Percentiles rank a stretch among this genome's conserved stretches.
Conservation (phyloP, 2,113 vertebrate genomes). For the Zosterops lateralis region DNA sequence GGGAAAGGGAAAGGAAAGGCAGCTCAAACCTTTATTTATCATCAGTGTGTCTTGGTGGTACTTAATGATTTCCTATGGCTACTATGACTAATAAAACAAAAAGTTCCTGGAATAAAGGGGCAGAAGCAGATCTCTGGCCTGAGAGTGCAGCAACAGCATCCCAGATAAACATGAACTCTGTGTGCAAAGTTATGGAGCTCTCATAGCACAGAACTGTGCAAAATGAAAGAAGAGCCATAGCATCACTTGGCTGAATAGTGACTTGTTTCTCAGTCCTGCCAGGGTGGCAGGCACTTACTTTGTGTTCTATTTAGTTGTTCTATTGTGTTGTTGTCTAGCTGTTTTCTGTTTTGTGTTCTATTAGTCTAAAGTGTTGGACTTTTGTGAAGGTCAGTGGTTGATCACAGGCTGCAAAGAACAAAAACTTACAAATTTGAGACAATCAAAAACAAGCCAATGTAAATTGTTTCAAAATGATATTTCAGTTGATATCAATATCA, state of each 20-base stretch:
- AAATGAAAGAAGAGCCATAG: not conserved
- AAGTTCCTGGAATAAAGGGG: not conserved
- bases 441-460: not conserved
- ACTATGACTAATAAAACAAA: not conserved
- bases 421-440: not conserved
- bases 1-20: not conserved
- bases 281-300: not conserved
- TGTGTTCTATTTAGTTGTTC: not conserved
- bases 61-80: not conserved
- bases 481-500: no score
- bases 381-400: not conserved
- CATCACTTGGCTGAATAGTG: not conserved
- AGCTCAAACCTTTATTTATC: not conserved
- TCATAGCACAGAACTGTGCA: not conserved
- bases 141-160: not conserved
- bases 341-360: no score
- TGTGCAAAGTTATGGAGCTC: not conserved
- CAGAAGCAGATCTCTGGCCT: not conserved
- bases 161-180: not conserved
- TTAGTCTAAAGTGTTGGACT: not conserved
- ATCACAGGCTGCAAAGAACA: not conserved
- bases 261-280: not conserved
- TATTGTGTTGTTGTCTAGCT: no score
- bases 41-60: not conserved
- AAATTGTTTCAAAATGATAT: not conserved